These are phyloP conservation scores for Hippolais icterina DNA, from an alignment of 2,113 vertebrate species.

Conservation along the genomic window DNA sequence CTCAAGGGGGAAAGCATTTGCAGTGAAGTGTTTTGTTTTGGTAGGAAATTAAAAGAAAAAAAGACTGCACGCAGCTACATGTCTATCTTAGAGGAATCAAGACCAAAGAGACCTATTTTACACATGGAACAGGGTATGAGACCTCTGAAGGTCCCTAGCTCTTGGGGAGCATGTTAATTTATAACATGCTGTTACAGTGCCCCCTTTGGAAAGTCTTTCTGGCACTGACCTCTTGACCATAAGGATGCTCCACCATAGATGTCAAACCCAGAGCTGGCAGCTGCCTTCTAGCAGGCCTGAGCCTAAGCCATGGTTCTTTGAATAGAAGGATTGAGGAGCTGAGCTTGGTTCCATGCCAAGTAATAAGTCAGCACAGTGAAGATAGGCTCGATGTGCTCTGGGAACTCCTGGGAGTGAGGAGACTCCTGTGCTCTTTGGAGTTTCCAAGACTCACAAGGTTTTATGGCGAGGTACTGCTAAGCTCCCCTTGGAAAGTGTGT, in stretches of 20 bases:
- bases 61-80: neutral
- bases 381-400: neutral
- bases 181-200: neutral
- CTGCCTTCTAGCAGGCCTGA: neutral
- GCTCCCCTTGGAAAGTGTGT: neutral
- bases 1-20: slow-evolving; percentile 31
- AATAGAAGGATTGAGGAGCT: neutral
- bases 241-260: neutral
- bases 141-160: neutral
- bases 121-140: neutral
- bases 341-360: neutral
- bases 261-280: neutral
- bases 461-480: neutral
- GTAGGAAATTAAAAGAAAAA: slow-evolving; percentile 6
- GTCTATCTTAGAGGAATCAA: neutral
- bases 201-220: neutral
- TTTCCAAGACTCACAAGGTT: neutral
- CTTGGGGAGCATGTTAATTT: neutral
- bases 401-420: neutral
- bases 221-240: neutral
- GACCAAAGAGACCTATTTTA: neutral
- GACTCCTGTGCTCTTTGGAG: neutral
- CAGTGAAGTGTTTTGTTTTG: slow-evolving; percentile 49
- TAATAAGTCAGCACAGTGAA: neutral
- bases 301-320: neutral